A percentile compares a stretch with the other conserved stretches of the same genome.
Conservation (phyloP, 2,888 invertebrate genomes). For the Protophormia terraenovae region DNA sequence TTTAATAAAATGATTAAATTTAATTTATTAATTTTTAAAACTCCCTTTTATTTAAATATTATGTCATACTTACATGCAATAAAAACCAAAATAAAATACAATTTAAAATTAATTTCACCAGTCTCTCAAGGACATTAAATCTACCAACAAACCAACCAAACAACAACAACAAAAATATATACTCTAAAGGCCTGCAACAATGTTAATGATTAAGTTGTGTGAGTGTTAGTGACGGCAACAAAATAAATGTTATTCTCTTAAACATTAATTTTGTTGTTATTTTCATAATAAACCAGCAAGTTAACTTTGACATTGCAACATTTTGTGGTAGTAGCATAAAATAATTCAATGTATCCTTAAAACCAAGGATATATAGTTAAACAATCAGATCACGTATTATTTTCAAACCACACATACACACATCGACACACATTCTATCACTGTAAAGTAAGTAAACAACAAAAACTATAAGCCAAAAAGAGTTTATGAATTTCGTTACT, state of each 20-base stretch:
- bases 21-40: too few relatives aligned
- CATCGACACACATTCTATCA: not conserved
- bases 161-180: not conserved
- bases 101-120: conserved; percentile 49
- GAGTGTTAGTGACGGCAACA: conserved; percentile 21
- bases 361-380: conserved; percentile 39
- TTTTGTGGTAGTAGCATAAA: conserved; percentile 18
- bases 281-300: conserved; percentile 36
- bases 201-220: conserved; percentile 44
- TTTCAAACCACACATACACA: not conserved
- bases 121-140: conserved; percentile 42
- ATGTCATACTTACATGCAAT: not conserved
- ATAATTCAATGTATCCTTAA: conserved; percentile 36
- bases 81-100: conserved; percentile 24
- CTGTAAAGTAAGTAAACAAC: not conserved
- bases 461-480: not conserved
- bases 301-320: conserved; percentile 66
- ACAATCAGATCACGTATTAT: conserved; percentile 62
- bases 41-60: too few relatives aligned
- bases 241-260: conserved; percentile 44
- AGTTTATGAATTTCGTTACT: conserved; percentile 25
- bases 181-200: conserved; percentile 25
- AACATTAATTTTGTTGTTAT: conserved; percentile 43
- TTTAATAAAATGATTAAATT: too few relatives aligned
- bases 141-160: not conserved